A percentile compares a stretch with the other conserved stretches of the same genome.
phyloP scores from a whole-genome alignment of 2,797 vertebrate genomes.

The Gambelia wislizenii region DNA sequence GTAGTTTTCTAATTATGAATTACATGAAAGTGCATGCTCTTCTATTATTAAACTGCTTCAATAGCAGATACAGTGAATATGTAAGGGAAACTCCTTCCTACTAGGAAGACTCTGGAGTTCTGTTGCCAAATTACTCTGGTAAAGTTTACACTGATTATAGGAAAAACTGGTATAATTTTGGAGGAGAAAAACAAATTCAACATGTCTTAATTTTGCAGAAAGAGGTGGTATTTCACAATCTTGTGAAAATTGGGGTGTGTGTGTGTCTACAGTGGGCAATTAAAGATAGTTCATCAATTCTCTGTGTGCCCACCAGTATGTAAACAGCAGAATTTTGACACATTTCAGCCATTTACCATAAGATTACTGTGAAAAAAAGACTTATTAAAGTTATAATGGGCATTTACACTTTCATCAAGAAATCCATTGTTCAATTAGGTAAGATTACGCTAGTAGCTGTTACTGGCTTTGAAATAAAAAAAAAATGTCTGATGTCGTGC shows the following conservation, averaged over 20 bases:
- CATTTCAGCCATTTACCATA: conserved; percentile 51
- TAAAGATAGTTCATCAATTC: conserved; percentile 20
- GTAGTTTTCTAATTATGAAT: conserved; percentile 87
- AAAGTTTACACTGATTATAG: conserved; percentile 55
- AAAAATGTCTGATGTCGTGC: conserved; percentile 56
- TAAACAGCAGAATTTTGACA: conserved; percentile 44
- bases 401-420: conserved; percentile 64
- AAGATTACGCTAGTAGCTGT: conserved; percentile 72
- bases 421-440: conserved; percentile 68
- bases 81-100: conserved; percentile 36
- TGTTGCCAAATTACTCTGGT: conserved; percentile 41
- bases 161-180: too few species aligned
- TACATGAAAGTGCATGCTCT: conserved; percentile 80
- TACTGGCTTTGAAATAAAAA: conserved; percentile 70
- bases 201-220: neutral
- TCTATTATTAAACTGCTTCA: conserved; percentile 74
- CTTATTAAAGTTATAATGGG: conserved; percentile 53
- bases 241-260: neutral
- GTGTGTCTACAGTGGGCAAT: conserved; percentile 10
- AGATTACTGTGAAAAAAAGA: conserved; percentile 56
- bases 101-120: conserved; percentile 32
- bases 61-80: conserved; percentile 56
- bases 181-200: conserved; percentile 8
- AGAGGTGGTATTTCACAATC: neutral
- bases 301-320: conserved; percentile 42